Evolutionary conservation across 1,140 invertebrate genomes (phyloP).

Genomic region (Ceratina australensis): DNA sequence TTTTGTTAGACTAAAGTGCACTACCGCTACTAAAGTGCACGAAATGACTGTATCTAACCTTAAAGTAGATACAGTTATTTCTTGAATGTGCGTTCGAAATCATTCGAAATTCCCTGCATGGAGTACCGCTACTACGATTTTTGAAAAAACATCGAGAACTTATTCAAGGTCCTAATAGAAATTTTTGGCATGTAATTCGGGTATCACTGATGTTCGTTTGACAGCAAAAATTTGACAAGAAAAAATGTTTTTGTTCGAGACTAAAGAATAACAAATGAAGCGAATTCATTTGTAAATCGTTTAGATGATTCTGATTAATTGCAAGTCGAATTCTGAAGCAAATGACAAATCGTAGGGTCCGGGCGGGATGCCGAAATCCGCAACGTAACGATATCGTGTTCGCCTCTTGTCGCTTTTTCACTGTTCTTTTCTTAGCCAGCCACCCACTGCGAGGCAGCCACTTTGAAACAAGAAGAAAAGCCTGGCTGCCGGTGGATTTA

Average conservation of each 20-base stretch:
- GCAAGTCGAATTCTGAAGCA: background rate
- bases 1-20: too few species aligned
- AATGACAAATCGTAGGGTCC: conserved; percentile 1
- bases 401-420: background rate
- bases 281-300: background rate
- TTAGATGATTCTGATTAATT: background rate
- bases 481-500: conserved; percentile 46
- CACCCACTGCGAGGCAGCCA: conserved; percentile 33
- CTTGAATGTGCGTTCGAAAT: too few species aligned
- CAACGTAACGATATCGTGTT: conserved; percentile 1
- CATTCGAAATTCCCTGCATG: too few species aligned
- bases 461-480: conserved; percentile 27
- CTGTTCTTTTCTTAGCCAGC: conserved; percentile 36
- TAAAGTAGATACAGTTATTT: too few species aligned
- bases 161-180: too few species aligned
- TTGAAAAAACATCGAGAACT: too few species aligned
- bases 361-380: background rate
- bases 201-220: too few species aligned
- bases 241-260: background rate
- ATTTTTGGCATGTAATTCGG: too few species aligned
- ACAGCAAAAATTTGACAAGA: too few species aligned
- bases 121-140: too few species aligned
- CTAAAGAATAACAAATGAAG: background rate
- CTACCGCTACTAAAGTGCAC: too few species aligned
- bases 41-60: too few species aligned